Base-by-base conservation (phyloP, 2,797 vertebrate genomes). In the Acridotheres tristis region DNA sequence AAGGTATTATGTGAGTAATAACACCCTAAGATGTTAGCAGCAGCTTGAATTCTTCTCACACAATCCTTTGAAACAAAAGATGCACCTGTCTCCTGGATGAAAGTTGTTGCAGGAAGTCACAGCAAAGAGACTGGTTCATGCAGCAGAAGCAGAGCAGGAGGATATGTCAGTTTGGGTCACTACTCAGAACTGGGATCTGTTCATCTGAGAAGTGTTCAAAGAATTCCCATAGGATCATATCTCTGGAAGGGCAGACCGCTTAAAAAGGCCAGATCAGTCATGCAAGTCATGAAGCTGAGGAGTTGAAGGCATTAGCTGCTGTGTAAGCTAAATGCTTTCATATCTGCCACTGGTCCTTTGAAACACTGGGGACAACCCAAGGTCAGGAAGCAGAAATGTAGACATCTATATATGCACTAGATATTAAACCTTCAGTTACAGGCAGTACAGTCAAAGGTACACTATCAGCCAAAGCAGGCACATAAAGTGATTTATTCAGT, bases 311-410 rank as follows among this genome's bases (percentile, higher is more conserved):
- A 58, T 77, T 78, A 66, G 38, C 38, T 91, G 48, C 62, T 78
- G 71, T 34, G 66, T 72, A 69, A 88, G 59, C 30, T 32, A 45
- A 63, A 45, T 54, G 73, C 62, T 90, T 94, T 89, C 19, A 0
- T 63, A 63, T 75, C 73, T 88, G 48, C 53, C 53, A 48, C 32
- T 27, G 59, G 16, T 85, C 25, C 73, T 93, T 76, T 87, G 80
- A 93, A 91, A 88, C 53, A 54, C 42, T 3, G 3, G 87, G 72
- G 75, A 38, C 53, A 67, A 43, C 10, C 12, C 42, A 85, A 85
- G 89, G 78, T 92, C 87, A 85, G 72, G 47, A 91, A 71, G 48
- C 29, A 59, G 47, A 93, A 86, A 89, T 79, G 66, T 63, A 89
- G 47, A 48, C 38, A 85, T 63, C 34, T 48, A 26, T 68, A 51